These are phyloP conservation scores for Pandion haliaetus DNA, from an alignment of 2,113 vertebrate genomes.

Conservation along the genomic window DNA sequence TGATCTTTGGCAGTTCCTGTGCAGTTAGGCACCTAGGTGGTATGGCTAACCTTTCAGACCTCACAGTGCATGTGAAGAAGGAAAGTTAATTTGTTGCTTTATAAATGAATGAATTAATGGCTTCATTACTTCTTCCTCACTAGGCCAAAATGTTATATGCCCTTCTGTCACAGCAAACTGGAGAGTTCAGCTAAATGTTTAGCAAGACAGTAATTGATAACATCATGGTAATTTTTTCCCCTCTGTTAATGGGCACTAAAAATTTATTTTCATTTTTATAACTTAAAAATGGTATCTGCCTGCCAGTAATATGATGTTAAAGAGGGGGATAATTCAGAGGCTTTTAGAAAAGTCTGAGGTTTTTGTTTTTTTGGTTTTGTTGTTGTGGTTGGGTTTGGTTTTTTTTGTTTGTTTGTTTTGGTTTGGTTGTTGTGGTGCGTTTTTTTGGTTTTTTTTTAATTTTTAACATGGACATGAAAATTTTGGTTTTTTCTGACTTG, in stretches of 20 bases:
- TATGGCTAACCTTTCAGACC: neutral
- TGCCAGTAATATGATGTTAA: neutral
- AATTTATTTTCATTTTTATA: constrained; percentile 42
- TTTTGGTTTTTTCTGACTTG: neutral
- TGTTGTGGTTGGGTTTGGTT: no score
- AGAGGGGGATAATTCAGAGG: neutral
- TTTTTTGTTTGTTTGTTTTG: neutral
- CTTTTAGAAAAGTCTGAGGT: neutral
- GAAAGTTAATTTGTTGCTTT: constrained; percentile 35
- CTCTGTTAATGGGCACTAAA: constrained; percentile 6
- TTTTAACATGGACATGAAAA: neutral
- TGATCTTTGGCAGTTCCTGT: neutral
- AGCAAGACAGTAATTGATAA: constrained; percentile 47
- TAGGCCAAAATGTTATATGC: neutral
- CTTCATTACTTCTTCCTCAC: constrained; percentile 7
- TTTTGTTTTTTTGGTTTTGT: no score
- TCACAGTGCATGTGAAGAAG: neutral
- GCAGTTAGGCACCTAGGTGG: neutral
- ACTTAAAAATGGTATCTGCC: constrained; percentile 3
- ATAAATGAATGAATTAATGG: constrained; percentile 3
- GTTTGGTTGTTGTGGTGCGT: no score
- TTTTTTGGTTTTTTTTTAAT: neutral
- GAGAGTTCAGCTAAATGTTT: constrained; percentile 29
- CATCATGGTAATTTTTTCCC: neutral
- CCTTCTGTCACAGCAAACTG: constrained; percentile 24